Evolutionary conservation across 2,113 vertebrate species (phyloP), one percentile per base, ranked within the genome.

Genomic region (Corydoras sp.): DNA sequence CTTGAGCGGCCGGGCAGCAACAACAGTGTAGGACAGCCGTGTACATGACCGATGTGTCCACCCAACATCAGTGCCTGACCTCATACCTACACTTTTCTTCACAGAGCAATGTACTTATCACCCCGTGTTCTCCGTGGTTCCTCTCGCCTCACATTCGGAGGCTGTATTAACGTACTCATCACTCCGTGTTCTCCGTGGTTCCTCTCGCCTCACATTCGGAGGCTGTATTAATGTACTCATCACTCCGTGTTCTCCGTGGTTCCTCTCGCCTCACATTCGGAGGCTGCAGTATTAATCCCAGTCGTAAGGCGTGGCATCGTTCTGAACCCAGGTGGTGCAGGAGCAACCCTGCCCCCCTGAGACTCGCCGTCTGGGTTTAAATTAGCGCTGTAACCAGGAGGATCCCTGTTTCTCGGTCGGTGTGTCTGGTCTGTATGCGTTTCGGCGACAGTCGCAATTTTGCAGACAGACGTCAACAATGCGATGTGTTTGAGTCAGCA

Each of bases 301-400:
- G 48, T 58, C 69, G 73, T 54, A 72, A 65, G 65, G 56, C 24
- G 30, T 75, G 74, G 73, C 58, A 11, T 76, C 77, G 73, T 4
- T 35, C 43, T 58, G 70, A 68, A 51, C 65, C 69, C 77, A 79
- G 74, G 77, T 69, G 69, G 65, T 58, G 65, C 12, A 60, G 18
- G n/a, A 65, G 59, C 70, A 73, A 43, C 35, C 68, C 58, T 43
- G 29, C 65, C 58, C 77, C 74, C 70, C 60, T 15, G 77, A 73
- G 77, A 76, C 66, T 30, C 62, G 15, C 43, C 60, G 69, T n/a
- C 15, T 66, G 62, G 43, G 53, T 53, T 31, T 53, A 70, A 70
- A 66, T 76, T 76, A 73, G 77, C 61, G 43, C 71, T 18, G 77
- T 79, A 69, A 69, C 73, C 63, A 79, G 65, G 69, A 76, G 73